These are phyloP conservation scores for Thunnus thynnus DNA, from an alignment of 2,113 vertebrate species.

Conservation along the genomic window DNA sequence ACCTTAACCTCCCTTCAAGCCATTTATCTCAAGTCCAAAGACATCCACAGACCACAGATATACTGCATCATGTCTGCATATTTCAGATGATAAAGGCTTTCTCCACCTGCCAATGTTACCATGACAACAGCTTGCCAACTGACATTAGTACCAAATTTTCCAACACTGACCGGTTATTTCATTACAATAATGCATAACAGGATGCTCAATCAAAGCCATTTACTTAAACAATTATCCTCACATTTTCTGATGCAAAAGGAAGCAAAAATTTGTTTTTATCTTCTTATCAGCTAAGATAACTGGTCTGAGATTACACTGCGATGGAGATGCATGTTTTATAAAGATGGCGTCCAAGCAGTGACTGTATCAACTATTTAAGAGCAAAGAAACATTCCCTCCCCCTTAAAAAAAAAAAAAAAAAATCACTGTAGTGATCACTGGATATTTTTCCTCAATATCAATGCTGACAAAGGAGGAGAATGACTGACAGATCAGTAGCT, in stretches of 20 bases:
- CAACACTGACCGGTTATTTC: slow-evolving; percentile 20
- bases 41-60: slow-evolving; percentile 6
- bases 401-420: neutral
- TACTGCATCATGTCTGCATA: slow-evolving; percentile 26
- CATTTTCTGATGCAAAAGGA: slow-evolving; percentile 12
- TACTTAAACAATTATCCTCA: neutral
- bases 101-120: slow-evolving; percentile 60
- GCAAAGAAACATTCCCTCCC: neutral
- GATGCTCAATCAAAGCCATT: slow-evolving; percentile 7
- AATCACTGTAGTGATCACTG: neutral
- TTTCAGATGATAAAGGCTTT: slow-evolving; percentile 31
- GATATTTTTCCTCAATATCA: slow-evolving; percentile 7
- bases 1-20: neutral
- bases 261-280: neutral
- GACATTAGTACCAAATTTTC: slow-evolving; percentile 2
- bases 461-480: slow-evolving; percentile 20
- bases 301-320: neutral
- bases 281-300: neutral
- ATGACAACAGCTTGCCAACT: slow-evolving; percentile 60
- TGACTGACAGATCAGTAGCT: slow-evolving; percentile 39
- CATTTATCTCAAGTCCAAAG: neutral
- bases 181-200: slow-evolving; percentile 7
- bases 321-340: slow-evolving; percentile 8
- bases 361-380: slow-evolving; percentile 22
- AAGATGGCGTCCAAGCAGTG: neutral